Percentiles rank a stretch among this genome's conserved stretches.
phyloP scores from a whole-genome alignment of 92 coral and sea anemone genomes.

The Chrysogorgia sp. region DNA sequence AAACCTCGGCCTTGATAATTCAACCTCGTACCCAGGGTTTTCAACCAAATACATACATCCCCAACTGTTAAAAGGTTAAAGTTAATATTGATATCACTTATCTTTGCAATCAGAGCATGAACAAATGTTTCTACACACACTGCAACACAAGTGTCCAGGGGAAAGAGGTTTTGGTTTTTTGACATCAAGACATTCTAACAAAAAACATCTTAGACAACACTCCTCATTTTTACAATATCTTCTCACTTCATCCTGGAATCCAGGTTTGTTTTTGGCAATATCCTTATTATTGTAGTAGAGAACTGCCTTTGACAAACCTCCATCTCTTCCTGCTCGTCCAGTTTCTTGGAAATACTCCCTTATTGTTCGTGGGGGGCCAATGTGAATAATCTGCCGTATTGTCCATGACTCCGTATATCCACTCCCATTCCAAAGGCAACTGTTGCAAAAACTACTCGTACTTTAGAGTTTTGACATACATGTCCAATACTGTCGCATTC shows the following conservation, averaged over 20 bases:
- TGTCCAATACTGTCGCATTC: no score
- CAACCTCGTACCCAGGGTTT: no score
- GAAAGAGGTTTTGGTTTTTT: background rate
- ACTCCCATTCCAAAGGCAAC: slow-evolving; percentile 19
- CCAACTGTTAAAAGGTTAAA: background rate
- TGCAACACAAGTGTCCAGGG: slow-evolving; percentile 15
- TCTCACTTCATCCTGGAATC: slow-evolving; percentile 8
- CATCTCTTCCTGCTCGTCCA: slow-evolving; percentile 22
- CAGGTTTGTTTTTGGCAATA: background rate
- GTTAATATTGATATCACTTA: no score
- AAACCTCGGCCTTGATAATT: no score
- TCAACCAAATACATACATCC: no score
- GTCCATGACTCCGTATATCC: background rate
- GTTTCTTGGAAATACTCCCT: slow-evolving; percentile 29
- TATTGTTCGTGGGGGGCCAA: slow-evolving; percentile 17
- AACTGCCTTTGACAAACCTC: background rate
- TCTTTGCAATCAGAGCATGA: slow-evolving; percentile 6
- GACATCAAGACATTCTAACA: slow-evolving; percentile 9
- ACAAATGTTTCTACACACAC: slow-evolving; percentile 6
- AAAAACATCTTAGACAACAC: background rate
- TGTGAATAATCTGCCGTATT: slow-evolving; percentile 9
- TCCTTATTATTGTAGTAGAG: slow-evolving; percentile 13
- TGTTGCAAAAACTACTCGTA: slow-evolving; percentile 15
- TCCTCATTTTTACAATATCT: no score
- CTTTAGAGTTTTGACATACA: no score